Evolutionary conservation across 2,797 vertebrate genomes (phyloP).

Genomic region (Falco cherrug): DNA sequence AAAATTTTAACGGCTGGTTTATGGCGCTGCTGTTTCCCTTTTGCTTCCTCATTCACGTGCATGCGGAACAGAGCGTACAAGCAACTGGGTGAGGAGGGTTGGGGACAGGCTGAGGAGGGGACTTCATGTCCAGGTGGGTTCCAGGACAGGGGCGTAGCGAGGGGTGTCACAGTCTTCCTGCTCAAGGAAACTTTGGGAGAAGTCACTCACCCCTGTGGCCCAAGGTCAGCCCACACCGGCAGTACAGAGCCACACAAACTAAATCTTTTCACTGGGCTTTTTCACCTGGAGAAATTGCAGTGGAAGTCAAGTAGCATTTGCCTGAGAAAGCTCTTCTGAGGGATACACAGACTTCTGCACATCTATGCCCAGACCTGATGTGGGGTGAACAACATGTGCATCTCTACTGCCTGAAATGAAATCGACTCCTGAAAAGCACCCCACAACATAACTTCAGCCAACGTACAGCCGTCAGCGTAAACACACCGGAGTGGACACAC

Average conservation of each 20-base stretch:
- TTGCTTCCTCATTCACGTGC: background rate
- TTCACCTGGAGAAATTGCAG: background rate
- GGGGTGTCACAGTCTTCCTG: background rate
- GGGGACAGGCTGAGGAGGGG: background rate
- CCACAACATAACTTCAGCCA: background rate
- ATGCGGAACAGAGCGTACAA: background rate
- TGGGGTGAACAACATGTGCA: accelerated
- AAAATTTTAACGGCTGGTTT: background rate
- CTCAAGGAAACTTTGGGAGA: background rate
- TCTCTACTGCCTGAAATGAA: background rate
- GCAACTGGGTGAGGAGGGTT: accelerated
- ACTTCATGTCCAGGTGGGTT: background rate
- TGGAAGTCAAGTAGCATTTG: background rate
- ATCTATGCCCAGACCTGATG: accelerated
- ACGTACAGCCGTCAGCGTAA: background rate
- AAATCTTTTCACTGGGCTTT: background rate
- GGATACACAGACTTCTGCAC: background rate
- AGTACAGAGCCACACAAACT: background rate
- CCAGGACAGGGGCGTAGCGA: background rate
- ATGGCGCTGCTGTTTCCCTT: background rate
- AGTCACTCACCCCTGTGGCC: background rate
- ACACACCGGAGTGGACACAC: background rate
- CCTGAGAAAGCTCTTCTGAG: background rate
- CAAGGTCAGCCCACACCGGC: background rate
- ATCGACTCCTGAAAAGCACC: background rate